Base-by-base conservation (phyloP, 2,888 invertebrate genomes). In the Leptopilina syphax region DNA sequence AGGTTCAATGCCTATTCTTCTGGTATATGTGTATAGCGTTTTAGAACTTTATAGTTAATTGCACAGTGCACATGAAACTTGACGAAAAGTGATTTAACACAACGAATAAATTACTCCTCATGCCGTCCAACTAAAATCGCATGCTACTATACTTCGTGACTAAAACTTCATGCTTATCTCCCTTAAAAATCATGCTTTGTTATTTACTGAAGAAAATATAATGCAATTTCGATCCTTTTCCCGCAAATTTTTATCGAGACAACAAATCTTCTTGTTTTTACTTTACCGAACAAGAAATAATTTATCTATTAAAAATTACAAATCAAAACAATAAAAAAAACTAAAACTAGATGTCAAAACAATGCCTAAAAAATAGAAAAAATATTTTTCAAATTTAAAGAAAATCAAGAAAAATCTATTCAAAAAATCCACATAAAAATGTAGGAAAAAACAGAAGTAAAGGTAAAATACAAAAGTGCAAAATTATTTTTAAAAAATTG, bases 1-100 rank as follows among this genome's bases (percentile, higher is more conserved):
- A 63, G 34, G n/a, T 73, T n/a, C n/a, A 18, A 34, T 57, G 34
- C 1, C 4, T 57, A 44, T 44, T 44, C 34, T 34, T 24, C 34
- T 34, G 13, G 1, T 73, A 44, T 6, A 57, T 57, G 54, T 9
- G 13, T 9, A 50, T 3, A 10, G 57, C n/a, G 34, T 57, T 73
- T 57, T 9, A 57, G n/a, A 27, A 18, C 73, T 73, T n/a, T 34
- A 50, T 44, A 9, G 34, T 57, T 73, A 73, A 73, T 73, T 73
- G 34, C 57, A 57, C 54, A 34, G 50, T 57, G 73, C n/a, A n/a
- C 73, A 57, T 57, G 73, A 34, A 73, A 54, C 57, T 73, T 73
- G 73, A 73, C 57, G 34, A 73, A 73, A 57, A 73, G 73, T 73
- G 73, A 73, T 73, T 73, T 73, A 73, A 57, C 57, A 57, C 73